Base-by-base conservation (phyloP, 1,140 invertebrate species). In the Helicoverpa armigera region DNA sequence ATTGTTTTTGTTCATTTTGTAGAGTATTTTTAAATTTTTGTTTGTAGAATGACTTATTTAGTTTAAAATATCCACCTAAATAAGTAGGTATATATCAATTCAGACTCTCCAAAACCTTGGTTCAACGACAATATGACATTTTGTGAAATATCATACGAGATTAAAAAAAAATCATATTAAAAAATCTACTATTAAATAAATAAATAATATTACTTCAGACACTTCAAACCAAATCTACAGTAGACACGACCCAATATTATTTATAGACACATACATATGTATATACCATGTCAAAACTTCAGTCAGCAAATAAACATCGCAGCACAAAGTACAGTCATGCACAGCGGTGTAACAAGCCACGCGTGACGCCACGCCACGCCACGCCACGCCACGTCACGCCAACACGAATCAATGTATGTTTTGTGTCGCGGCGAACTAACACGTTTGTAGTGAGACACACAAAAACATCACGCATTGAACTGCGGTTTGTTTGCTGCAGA, bases 321-420 rank as follows among this genome's bases (percentile, higher is more conserved):
- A 5, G 10, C 16, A 67, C 43, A 67, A 65, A 65, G 58, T 29
- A 60, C 58, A 60, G 63, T 67, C 63, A 67, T 67, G 63, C 63
- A 67, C 63, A 58, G n/a, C n/a, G n/a, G 10, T 14, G n/a, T 10
- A n/a, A 18, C 54, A 23, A 23, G 23, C 23, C 23, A 23, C 23
- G 23, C 23, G 23, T 23, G 1, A 23, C 23, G 0, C 23, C 23
- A 23, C 23, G 23, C 23, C 12, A 18, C 31, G 0, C 3, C 48
- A 43, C n/a, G 4, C 35, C 63, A 43, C n/a, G n/a, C n/a, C n/a
- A n/a, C n/a, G 43, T 16, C 0, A 35, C n/a, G 4, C 35, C 63
- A 43, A 67, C 63, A 67, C 63, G 63, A 67, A 67, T 50, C 63
- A 67, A 67, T 67, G 63, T 67, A 50, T 67, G 63, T 67, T 67